These are phyloP conservation scores for Deilephila elpenor DNA, from an alignment of 2,888 invertebrate genomes.

Conservation along the genomic window DNA sequence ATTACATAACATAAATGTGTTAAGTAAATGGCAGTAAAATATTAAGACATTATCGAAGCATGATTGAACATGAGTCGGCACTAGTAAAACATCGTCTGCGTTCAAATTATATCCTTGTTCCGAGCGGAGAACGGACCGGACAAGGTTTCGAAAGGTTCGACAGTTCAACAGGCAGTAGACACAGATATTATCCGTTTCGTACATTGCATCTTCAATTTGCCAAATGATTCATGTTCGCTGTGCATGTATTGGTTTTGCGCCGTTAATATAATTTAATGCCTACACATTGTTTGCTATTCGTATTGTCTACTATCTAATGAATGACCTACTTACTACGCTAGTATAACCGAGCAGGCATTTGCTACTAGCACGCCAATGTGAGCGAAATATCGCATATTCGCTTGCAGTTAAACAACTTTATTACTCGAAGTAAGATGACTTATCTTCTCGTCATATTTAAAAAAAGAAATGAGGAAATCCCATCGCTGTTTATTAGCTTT, in stretches of 20 bases:
- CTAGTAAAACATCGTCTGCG: background rate
- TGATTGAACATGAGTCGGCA: too few species aligned
- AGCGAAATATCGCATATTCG: background rate
- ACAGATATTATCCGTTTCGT: background rate
- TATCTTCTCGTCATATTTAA: constrained; percentile 21
- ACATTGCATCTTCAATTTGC: background rate
- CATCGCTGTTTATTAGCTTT: constrained; percentile 41
- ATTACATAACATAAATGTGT: too few species aligned
- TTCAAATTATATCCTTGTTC: constrained; percentile 12
- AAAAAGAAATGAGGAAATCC: constrained; percentile 42
- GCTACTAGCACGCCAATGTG: background rate
- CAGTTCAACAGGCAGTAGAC: background rate
- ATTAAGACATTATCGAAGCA: background rate
- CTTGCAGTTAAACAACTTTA: background rate
- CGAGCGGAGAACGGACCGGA: constrained; percentile 7
- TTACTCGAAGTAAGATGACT: background rate
- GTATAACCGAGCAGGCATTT: constrained; percentile 13
- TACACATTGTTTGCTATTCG: constrained; percentile 47
- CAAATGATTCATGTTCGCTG: background rate
- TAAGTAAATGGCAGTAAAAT: too few species aligned
- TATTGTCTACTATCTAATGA: constrained; percentile 45
- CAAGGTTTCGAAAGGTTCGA: constrained; percentile 9
- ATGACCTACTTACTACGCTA: constrained; percentile 28
- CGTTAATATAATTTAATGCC: constrained; percentile 40
- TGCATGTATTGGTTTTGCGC: constrained; percentile 15